phyloP scores from a whole-genome alignment of 2,797 vertebrate genomes.

The Gymnopithys bicolor region DNA sequence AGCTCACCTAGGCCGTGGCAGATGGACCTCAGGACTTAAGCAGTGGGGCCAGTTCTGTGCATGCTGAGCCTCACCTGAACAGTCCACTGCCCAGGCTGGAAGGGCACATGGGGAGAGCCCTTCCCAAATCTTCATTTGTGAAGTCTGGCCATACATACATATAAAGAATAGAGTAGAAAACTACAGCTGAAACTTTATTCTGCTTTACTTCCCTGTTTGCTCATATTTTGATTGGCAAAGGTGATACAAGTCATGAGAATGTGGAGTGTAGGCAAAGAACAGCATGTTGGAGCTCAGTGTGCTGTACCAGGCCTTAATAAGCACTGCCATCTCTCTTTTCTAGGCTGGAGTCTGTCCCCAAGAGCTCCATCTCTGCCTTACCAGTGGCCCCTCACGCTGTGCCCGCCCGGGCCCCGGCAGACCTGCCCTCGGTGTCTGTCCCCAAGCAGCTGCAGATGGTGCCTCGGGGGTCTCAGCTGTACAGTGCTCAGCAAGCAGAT shows the following conservation, averaged over 20 bases:
- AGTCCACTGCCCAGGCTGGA: too few relatives aligned
- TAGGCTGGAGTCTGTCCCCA: constrained; percentile 87
- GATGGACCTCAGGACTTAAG: too few relatives aligned
- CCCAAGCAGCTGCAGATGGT: constrained; percentile 90
- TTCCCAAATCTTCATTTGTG: too few relatives aligned
- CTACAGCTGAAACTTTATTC: not conserved
- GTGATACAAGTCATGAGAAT: not conserved
- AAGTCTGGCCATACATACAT: too few relatives aligned
- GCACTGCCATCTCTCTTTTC: not conserved
- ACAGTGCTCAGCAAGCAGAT: constrained; percentile 87
- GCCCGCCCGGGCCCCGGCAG: constrained; percentile 81
- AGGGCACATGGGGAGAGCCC: too few relatives aligned
- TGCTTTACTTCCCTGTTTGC: not conserved
- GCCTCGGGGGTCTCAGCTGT: constrained; percentile 87
- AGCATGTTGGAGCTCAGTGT: not conserved
- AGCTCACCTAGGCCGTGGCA: too few relatives aligned
- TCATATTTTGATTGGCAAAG: not conserved
- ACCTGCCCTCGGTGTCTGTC: constrained; percentile 85
- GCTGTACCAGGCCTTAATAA: not conserved
- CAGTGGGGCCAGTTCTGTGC: too few relatives aligned
- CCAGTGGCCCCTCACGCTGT: constrained; percentile 85
- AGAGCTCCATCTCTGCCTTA: constrained; percentile 83
- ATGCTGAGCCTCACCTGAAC: too few relatives aligned
- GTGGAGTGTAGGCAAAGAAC: not conserved
- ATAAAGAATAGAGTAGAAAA: not conserved